Base-by-base conservation (phyloP, 1,140 invertebrate species). In the Lepeophtheirus salmonis region DNA sequence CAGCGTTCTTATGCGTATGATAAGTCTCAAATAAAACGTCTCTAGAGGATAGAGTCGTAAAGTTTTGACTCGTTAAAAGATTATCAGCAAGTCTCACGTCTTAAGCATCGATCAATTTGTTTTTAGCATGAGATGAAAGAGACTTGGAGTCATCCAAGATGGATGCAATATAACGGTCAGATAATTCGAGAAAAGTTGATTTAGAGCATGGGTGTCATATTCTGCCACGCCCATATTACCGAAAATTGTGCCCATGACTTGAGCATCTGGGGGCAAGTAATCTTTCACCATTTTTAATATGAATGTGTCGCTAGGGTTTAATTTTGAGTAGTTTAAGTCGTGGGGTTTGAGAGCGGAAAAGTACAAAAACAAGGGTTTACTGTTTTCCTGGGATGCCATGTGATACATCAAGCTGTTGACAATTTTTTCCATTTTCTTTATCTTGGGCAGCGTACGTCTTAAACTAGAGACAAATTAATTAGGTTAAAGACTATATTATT, bases 161-260 rank as follows among this genome's bases (percentile, higher is more conserved):
- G 41, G 16, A 24, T 12, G 30, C 18, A 21, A 61, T 48, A 25
- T 56, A 61, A 6, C 87, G 76, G 68, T 94, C 95, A 0, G 88
- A 86, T 68, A 95, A 97, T 74, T 97, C 92, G 6, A 96, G 75
- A 65, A n/a, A n/a, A 97, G 76, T 71, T 95, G 90, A 72, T 91
- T 89, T 21, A 97, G 81, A 12, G 94, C 86, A 67, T 86, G 77
- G 1, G 89, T 89, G 65, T 97, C 92, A 68, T 91, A 94, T 60
- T 92, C 86, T 1, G 78, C 78, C 20, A 96, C 83, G 21, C 89
- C 90, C 72, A 92, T 83, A 71, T 97, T 91, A 73, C 91, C 91
- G 71, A 97, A 79, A 63, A 97, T 89, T 16, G 88, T 83, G 74
- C 84, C 82, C 66, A 97, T 91, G 50, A 96, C 89, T 73, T 89